phyloP scores from a whole-genome alignment of 2,113 vertebrate species.

The Leptodactylus fuscus region DNA sequence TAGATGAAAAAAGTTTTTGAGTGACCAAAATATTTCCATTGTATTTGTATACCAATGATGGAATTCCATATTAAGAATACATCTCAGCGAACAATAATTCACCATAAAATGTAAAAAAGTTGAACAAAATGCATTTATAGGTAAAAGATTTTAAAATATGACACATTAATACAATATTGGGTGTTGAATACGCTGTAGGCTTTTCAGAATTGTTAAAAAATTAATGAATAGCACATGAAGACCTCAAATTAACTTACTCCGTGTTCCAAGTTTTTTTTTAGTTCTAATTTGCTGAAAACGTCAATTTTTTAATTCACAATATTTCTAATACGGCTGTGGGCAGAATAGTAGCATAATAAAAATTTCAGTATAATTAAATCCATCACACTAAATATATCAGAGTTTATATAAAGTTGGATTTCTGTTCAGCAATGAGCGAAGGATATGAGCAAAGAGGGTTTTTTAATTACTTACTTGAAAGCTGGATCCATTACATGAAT shows the following conservation, averaged over 20 bases:
- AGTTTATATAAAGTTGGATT: slow-evolving; percentile 25
- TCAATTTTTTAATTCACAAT: slow-evolving; percentile 41
- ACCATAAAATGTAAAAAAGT: no score
- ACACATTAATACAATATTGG: neutral
- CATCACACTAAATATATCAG: slow-evolving; percentile 23
- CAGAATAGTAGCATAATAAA: slow-evolving; percentile 36
- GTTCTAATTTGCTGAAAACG: slow-evolving; percentile 50
- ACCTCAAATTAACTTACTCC: slow-evolving; percentile 31
- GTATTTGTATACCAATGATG: no score
- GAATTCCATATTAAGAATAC: no score
- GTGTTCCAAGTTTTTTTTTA: slow-evolving; percentile 40
- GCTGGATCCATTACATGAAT: no score
- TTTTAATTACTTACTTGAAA: neutral
- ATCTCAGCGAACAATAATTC: no score
- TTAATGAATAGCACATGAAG: slow-evolving; percentile 37
- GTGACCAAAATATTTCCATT: no score
- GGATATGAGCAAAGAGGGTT: neutral
- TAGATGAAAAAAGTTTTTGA: no score
- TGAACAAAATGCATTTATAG: no score
- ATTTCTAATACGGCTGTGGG: slow-evolving; percentile 46
- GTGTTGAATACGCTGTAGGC: slow-evolving; percentile 18
- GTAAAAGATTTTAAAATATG: neutral
- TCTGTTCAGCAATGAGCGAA: neutral
- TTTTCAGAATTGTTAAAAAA: slow-evolving; percentile 38
- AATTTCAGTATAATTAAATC: slow-evolving; percentile 27